These are phyloP conservation scores for Tuberolachnus salignus DNA, from an alignment of 2,888 invertebrate species.

Conservation along the genomic window DNA sequence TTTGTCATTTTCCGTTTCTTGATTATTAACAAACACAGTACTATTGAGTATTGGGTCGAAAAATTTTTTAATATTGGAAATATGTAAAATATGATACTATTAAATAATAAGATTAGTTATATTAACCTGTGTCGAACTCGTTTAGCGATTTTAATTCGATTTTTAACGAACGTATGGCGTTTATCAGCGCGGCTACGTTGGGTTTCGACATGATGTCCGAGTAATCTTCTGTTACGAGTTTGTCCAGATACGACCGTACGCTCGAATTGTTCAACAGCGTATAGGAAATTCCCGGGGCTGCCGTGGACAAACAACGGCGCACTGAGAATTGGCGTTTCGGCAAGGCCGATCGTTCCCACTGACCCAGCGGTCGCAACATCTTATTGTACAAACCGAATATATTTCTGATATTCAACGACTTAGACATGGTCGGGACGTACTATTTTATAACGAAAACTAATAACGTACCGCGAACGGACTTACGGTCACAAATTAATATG, in stretches of 20 bases:
- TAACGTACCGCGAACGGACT: no score
- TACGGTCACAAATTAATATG: no score
- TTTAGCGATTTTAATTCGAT: constrained; percentile 49
- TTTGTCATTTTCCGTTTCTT: constrained; percentile 63
- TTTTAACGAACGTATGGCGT: constrained; percentile 33
- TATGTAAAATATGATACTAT: background rate
- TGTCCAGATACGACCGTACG: constrained; percentile 36
- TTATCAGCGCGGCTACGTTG: constrained; percentile 24
- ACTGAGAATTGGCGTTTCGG: background rate
- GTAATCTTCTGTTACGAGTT: constrained; percentile 25
- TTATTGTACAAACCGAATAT: background rate
- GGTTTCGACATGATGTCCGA: constrained; percentile 14
- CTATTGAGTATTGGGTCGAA: constrained; percentile 21
- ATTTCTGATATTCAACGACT: constrained; percentile 1
- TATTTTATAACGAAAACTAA: no score
- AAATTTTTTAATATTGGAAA: constrained; percentile 15
- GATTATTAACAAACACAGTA: constrained; percentile 47
- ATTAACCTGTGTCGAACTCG: constrained; percentile 45
- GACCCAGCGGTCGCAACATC: background rate
- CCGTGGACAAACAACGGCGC: background rate
- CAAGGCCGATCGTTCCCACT: background rate
- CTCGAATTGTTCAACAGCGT: constrained; percentile 11
- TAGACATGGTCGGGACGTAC: no score
- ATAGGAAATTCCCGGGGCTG: background rate
- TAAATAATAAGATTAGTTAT: background rate